phyloP scores from a whole-genome alignment of 2,113 vertebrate genomes.

The Catharus bicknelli region DNA sequence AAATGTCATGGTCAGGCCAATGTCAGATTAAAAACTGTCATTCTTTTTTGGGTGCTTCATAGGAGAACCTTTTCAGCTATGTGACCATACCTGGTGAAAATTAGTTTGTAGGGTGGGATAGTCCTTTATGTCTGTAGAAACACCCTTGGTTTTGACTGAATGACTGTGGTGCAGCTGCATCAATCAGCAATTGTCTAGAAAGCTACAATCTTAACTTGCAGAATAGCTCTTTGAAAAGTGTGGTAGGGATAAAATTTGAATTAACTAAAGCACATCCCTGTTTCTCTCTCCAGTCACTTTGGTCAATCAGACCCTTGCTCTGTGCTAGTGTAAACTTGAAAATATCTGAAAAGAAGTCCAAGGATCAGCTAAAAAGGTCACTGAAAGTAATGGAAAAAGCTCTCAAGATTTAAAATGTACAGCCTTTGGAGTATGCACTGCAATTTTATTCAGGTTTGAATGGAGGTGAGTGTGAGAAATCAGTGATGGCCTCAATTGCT shows the following conservation, averaged over 20 bases:
- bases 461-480: accelerated
- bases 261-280: background rate
- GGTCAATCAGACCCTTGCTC: background rate
- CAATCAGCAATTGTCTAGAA: background rate
- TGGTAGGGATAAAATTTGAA: background rate
- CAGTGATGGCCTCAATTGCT: background rate
- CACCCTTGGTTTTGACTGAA: background rate
- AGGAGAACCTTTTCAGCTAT: background rate
- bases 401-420: background rate
- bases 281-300: background rate
- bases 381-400: background rate
- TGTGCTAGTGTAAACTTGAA: background rate
- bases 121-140: background rate
- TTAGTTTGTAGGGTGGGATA: background rate
- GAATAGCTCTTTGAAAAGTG: background rate
- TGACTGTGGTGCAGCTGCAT: background rate
- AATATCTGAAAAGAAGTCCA: background rate
- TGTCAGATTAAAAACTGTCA: background rate
- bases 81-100: accelerated
- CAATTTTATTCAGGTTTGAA: background rate
- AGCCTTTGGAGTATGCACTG: background rate
- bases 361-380: background rate
- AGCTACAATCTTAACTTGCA: background rate
- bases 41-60: background rate
- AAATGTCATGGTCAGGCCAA: background rate